phyloP scores from a whole-genome alignment of 2,113 vertebrate genomes.

The Oreamnos americanus region DNA sequence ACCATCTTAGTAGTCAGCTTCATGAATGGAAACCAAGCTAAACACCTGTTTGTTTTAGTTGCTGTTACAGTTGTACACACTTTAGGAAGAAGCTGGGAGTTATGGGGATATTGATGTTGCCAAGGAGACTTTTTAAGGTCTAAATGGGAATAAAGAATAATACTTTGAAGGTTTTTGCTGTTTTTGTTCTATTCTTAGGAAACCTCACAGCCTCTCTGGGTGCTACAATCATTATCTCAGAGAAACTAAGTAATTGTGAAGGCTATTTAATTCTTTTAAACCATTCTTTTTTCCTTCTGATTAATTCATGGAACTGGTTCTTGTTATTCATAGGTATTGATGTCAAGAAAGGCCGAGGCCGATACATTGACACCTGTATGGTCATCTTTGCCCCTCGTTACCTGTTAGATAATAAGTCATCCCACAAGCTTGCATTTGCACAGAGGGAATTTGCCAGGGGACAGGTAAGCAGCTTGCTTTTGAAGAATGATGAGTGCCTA shows the following conservation, averaged over 20 bases:
- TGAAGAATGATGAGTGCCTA: neutral
- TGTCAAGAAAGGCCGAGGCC: conserved; percentile 94
- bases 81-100: neutral
- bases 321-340: conserved; percentile 88
- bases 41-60: neutral
- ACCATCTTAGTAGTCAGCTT: neutral
- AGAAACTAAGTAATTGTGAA: neutral
- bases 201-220: neutral
- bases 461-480: conserved; percentile 83
- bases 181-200: neutral
- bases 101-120: neutral
- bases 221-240: neutral
- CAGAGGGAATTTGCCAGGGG: conserved; percentile 96
- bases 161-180: neutral
- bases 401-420: conserved; percentile 94
- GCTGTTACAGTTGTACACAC: neutral
- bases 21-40: neutral
- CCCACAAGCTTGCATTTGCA: conserved; percentile 93
- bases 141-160: neutral
- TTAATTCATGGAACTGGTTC: neutral
- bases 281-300: neutral
- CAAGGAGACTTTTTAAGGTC: neutral
- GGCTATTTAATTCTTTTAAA: neutral
- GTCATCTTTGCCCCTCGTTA: conserved; percentile 97
- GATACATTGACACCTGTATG: conserved; percentile 94